Conservation (phyloP, 2,113 vertebrate genomes). For the Athene noctua region DNA sequence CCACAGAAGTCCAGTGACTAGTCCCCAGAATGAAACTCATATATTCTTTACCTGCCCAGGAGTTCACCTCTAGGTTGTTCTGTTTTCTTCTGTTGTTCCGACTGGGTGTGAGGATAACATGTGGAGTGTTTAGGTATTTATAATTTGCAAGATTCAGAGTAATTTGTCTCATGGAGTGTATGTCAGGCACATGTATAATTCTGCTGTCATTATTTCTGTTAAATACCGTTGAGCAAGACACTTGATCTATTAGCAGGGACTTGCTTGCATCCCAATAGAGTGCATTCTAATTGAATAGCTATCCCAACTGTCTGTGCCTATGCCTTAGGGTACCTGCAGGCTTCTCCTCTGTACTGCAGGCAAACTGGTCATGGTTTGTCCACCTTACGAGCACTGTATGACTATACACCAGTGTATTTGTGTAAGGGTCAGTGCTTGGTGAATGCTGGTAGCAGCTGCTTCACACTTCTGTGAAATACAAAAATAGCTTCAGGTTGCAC, state of each 20-base stretch:
- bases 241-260: background rate
- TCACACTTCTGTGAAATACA: background rate
- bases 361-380: background rate
- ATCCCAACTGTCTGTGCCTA: background rate
- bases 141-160: background rate
- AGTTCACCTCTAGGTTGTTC: background rate
- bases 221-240: background rate
- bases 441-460: background rate
- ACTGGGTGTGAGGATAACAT: background rate
- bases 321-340: background rate
- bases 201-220: background rate
- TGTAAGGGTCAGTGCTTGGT: background rate
- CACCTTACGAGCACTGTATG: background rate
- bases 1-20: background rate
- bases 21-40: accelerated
- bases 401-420: accelerated
- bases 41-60: background rate
- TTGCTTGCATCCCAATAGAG: background rate
- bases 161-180: background rate
- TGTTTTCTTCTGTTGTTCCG: background rate
- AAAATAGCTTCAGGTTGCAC: background rate
- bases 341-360: background rate
- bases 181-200: background rate
- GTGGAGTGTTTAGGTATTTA: background rate
- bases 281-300: background rate